Evolutionary conservation across 2,797 vertebrate genomes (phyloP), one percentile per base, ranked within the genome.

Genomic region (Cynopterus sphinx): DNA sequence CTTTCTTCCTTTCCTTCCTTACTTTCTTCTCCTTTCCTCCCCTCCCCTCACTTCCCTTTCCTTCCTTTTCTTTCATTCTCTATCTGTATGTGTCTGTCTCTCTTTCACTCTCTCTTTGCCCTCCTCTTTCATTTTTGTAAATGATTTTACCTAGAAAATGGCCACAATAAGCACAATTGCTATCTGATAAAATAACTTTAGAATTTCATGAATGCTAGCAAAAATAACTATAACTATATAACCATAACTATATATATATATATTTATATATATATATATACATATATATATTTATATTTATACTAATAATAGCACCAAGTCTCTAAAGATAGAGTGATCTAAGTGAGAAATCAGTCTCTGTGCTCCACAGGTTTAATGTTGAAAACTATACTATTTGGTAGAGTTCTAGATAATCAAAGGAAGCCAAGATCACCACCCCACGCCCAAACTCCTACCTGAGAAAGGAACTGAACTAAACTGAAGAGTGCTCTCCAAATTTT

Each of bases 101-200:
- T 49, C 46, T 26, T 15, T 9, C 0, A 21, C 24, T 4, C 55
- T 24, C 3, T 6, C 1, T 26, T 17, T 7, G 55, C 22, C 3
- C 13, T 9, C n/a, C 70, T 67, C 5, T 61, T 65, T 51, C 36
- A 26, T 39, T 3, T 65, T n/a, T 17, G 2, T 63, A 33, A 79
- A 53, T 31, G 4, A 6, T 13, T 71, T 63, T 65, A 79, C 33
- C 7, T 63, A 57, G 70, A 87, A 92, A 59, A 67, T 53, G 57
- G 4, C 21, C 1, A n/a, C 15, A 22, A 87, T 36, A 2, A 67
- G 1, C 0, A 61, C 4, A 24, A 61, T 90, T 5, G 79, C 73
- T 75, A 84, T 89, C 93, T 94, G 59, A 57, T 51, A 26, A 93
- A 71, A 59, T 39, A 71, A 87, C 36, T 78, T 71, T 12, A 57